These are phyloP conservation scores for Papilio machaon DNA, from an alignment of 1,140 invertebrate species.

Conservation along the genomic window DNA sequence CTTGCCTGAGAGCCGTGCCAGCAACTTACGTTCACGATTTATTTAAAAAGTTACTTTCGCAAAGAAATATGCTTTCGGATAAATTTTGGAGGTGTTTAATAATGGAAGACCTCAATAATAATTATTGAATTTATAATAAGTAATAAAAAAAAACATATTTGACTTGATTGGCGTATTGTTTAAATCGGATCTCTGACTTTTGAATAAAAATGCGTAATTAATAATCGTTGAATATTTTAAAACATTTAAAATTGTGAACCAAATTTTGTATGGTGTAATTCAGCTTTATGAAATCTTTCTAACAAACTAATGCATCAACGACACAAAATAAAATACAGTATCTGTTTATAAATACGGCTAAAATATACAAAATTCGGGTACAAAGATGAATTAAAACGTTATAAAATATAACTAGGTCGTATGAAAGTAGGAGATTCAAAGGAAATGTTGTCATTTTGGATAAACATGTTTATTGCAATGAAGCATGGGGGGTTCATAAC, in stretches of 20 bases:
- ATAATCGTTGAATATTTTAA: not conserved
- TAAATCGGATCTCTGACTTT: not conserved
- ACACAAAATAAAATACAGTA: constrained; percentile 1
- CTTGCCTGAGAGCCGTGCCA: constrained; percentile 13
- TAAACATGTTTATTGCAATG: constrained; percentile 81
- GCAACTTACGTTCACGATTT: not conserved
- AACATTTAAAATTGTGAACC: not conserved
- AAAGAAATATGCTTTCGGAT: not conserved
- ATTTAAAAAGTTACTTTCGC: constrained; percentile 12
- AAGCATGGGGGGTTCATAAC: constrained; percentile 80
- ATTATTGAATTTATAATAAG: too few species aligned
- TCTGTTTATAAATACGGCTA: not conserved
- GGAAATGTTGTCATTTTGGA: constrained; percentile 79
- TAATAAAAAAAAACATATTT: too few species aligned
- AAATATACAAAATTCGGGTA: constrained; percentile 40
- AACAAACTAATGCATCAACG: not conserved
- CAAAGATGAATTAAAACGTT: constrained; percentile 64
- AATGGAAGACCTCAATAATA: too few species aligned
- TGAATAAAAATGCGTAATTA: too few species aligned
- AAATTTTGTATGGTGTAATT: not conserved
- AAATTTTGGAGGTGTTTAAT: not conserved
- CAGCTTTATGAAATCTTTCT: not conserved
- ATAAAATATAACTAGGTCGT: constrained; percentile 50
- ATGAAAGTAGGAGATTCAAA: constrained; percentile 61
- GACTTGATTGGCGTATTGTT: not conserved